Evolutionary conservation across 2,113 vertebrate genomes (phyloP).

Genomic region (Pantherophis guttatus): DNA sequence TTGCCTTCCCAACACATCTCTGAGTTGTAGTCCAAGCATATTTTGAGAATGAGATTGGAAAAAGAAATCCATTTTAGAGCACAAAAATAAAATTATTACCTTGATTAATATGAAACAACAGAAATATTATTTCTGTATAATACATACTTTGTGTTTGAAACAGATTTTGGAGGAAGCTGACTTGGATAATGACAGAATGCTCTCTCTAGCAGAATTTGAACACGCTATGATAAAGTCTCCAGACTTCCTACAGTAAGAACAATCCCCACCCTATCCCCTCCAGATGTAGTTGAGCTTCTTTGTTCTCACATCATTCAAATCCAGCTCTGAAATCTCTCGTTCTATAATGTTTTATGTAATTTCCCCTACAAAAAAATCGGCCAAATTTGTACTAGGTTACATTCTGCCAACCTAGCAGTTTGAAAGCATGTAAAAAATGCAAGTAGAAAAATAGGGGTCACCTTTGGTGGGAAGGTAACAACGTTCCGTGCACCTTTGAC

Average conservation of each 20-base stretch:
- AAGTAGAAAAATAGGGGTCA: no score
- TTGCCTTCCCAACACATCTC: background rate
- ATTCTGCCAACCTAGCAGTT: no score
- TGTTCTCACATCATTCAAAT: background rate
- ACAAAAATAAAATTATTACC: background rate
- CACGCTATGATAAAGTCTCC: slow-evolving; percentile 55
- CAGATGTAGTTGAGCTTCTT: background rate
- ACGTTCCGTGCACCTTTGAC: no score
- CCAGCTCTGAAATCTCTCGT: background rate
- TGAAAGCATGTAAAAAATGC: no score
- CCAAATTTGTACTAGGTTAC: background rate
- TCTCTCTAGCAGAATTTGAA: slow-evolving; percentile 64
- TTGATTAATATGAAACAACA: background rate
- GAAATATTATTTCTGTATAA: background rate
- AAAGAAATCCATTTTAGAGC: background rate
- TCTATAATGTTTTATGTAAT: background rate
- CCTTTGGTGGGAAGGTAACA: no score
- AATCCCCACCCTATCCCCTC: background rate
- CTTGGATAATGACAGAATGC: slow-evolving; percentile 62
- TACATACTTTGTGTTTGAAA: background rate
- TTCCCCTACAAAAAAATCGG: background rate
- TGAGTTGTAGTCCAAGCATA: background rate
- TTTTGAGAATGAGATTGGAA: background rate
- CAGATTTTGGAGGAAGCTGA: slow-evolving; percentile 59
- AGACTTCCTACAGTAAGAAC: slow-evolving; percentile 64